Conservation (phyloP, 2,797 vertebrate species). For the Spinus pinus region DNA sequence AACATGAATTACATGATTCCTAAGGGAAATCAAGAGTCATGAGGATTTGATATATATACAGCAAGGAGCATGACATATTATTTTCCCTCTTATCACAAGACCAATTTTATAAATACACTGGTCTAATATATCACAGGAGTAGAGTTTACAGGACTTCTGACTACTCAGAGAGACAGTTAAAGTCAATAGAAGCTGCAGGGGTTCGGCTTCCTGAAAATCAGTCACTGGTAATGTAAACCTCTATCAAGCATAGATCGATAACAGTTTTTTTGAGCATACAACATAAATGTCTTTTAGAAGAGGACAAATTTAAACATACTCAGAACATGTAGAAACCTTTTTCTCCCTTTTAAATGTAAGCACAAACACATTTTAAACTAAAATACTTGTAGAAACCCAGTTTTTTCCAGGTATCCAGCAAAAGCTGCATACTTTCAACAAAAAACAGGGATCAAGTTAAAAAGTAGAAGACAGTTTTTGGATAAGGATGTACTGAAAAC, state of each 20-base stretch:
- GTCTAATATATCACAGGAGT: neutral
- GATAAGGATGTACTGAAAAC: neutral
- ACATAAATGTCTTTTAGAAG: neutral
- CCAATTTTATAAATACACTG: neutral
- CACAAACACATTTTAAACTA: neutral
- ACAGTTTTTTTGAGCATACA: neutral
- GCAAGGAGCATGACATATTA: neutral
- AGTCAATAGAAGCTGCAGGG: neutral
- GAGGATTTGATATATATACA: neutral
- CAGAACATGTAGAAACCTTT: neutral
- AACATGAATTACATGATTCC: neutral
- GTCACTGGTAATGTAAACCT: neutral
- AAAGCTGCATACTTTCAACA: neutral
- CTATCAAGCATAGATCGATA: neutral
- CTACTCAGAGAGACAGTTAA: neutral
- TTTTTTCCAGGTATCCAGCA: neutral
- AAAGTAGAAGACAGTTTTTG: neutral
- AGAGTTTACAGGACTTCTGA: neutral
- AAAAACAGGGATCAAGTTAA: neutral
- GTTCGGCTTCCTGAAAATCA: neutral
- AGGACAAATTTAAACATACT: neutral
- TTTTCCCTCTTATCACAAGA: neutral
- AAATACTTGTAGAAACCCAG: neutral
- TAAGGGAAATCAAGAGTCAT: neutral
- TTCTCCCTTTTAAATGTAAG: neutral